Percentiles rank a stretch among this genome's conserved stretches.
Conservation (phyloP, 2,113 vertebrate genomes). For the Saguinus midas region DNA sequence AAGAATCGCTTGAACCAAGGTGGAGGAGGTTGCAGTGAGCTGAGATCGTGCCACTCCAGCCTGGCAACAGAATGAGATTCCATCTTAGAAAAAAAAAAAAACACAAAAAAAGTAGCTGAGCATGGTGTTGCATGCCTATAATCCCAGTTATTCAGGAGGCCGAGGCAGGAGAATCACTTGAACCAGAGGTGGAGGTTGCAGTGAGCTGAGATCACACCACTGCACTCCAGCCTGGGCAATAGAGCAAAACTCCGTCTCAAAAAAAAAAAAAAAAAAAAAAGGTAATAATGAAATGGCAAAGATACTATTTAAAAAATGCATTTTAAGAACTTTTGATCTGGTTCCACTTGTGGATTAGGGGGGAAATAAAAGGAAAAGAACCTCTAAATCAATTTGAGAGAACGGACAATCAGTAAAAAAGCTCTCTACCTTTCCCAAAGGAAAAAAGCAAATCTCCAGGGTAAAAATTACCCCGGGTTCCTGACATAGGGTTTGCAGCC, state of each 20-base stretch:
- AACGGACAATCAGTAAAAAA: background rate
- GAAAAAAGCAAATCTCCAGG: background rate
- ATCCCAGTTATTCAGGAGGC: too few relatives aligned
- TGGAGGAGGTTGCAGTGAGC: too few relatives aligned
- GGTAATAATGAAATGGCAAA: background rate
- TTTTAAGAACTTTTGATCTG: background rate
- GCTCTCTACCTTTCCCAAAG: background rate
- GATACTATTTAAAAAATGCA: background rate
- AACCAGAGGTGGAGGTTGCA: too few relatives aligned
- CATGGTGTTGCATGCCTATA: too few relatives aligned
- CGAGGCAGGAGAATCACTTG: too few relatives aligned
- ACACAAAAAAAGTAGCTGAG: too few relatives aligned
- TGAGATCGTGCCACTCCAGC: too few relatives aligned
- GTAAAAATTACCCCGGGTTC: background rate
- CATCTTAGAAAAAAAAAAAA: too few relatives aligned
- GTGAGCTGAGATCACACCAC: accelerated
- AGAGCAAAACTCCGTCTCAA: background rate
- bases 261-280: background rate
- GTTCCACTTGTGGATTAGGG: too few relatives aligned
- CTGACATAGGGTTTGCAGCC: too few relatives aligned
- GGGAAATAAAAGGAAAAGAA: background rate
- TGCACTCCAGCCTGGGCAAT: background rate
- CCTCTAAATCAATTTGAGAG: background rate
- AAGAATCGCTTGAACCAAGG: too few relatives aligned
- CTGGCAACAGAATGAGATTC: too few relatives aligned